Evolutionary conservation across 2,888 invertebrate species (phyloP).

Genomic region (Anodontia alba): DNA sequence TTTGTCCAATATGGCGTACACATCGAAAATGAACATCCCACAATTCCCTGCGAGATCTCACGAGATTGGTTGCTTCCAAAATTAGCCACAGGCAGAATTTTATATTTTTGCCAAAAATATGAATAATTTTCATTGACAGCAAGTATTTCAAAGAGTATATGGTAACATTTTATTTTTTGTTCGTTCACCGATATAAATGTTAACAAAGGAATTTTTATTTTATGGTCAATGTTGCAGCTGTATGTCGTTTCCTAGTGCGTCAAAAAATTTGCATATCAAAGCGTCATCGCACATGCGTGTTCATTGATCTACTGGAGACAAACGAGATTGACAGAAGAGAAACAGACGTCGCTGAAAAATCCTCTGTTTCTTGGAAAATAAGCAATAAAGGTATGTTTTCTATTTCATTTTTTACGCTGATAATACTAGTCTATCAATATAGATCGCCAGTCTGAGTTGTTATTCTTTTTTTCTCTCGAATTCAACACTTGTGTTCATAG

Average conservation of each 20-base stretch:
- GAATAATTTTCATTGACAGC: too few species aligned
- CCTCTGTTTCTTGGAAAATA: background rate
- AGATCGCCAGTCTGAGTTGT: background rate
- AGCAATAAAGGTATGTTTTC: background rate
- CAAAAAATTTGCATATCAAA: constrained; percentile 71
- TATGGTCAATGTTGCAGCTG: too few species aligned
- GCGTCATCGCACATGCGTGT: constrained; percentile 73
- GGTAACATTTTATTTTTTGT: too few species aligned
- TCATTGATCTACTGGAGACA: constrained; percentile 69
- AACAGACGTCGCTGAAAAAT: constrained; percentile 49
- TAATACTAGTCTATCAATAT: too few species aligned
- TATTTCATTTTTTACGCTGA: background rate
- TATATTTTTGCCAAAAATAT: too few species aligned
- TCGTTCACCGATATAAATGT: too few species aligned
- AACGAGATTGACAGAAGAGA: constrained; percentile 49
- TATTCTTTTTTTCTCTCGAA: background rate
- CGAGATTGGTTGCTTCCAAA: constrained; percentile 34
- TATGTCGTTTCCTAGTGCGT: constrained; percentile 48
- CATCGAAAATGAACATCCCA: constrained; percentile 64
- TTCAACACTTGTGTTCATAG: background rate
- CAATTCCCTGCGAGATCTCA: constrained; percentile 54
- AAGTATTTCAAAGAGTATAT: too few species aligned
- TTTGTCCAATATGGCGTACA: constrained; percentile 76
- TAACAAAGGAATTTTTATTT: too few species aligned
- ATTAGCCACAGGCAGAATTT: background rate